Conservation (phyloP, 2,888 invertebrate genomes). For the Hydrotaea cyrtoneurina region DNA sequence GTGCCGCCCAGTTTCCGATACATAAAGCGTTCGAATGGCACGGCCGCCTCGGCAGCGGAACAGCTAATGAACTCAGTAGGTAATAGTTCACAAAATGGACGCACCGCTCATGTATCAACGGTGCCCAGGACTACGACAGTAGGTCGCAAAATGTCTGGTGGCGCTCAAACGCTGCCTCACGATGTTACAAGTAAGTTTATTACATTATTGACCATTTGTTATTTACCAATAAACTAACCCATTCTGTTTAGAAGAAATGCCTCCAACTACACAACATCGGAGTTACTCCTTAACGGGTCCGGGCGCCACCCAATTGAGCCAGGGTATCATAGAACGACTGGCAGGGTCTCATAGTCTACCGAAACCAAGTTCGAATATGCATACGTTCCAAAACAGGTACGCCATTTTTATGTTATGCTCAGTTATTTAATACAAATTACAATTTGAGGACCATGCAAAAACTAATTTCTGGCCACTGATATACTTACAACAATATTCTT, state of each 20-base stretch:
- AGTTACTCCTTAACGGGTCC: conserved; percentile 92
- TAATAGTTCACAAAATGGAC: conserved; percentile 77
- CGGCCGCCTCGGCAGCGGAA: conserved; percentile 81
- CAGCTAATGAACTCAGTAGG: conserved; percentile 76
- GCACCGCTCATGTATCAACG: conserved; percentile 91
- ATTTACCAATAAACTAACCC: not conserved
- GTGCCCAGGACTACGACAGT: conserved; percentile 86
- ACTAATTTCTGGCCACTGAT: conserved; percentile 16
- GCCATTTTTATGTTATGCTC: not conserved
- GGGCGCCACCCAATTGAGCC: conserved; percentile 92
- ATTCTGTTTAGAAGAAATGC: conserved; percentile 81
- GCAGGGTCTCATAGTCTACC: conserved; percentile 93
- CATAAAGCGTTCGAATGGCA: conserved; percentile 88
- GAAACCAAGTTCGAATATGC: conserved; percentile 86
- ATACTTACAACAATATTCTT: no score
- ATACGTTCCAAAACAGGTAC: conserved; percentile 85
- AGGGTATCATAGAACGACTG: conserved; percentile 91
- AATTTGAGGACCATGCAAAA: no score
- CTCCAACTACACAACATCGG: conserved; percentile 88
- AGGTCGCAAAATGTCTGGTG: conserved; percentile 94
- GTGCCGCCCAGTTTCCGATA: conserved; percentile 93
- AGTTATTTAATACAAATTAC: not conserved
- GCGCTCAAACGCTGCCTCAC: conserved; percentile 92
- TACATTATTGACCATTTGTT: conserved; percentile 1
- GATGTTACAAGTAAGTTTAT: conserved; percentile 85